These are phyloP conservation scores for Bathynomus jamesi DNA, from an alignment of 1,140 invertebrate species.

Conservation along the genomic window DNA sequence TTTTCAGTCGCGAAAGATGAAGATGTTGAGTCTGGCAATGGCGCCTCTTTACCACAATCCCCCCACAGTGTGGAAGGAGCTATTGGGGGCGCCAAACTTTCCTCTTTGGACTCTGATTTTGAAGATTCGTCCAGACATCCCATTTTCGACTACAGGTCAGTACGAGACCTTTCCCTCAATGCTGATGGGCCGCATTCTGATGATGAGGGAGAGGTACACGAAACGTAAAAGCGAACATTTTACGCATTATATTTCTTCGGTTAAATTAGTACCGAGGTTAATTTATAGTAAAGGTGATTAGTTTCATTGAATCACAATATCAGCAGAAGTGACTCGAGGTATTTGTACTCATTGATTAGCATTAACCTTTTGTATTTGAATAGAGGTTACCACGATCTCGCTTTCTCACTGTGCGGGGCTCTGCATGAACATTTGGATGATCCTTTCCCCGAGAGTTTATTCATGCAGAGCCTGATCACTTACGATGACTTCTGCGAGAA, in stretches of 20 bases:
- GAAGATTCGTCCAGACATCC: conserved; percentile 57
- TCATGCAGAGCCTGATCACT: conserved; percentile 64
- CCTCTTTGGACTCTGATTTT: conserved; percentile 63
- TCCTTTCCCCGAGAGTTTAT: conserved; percentile 54
- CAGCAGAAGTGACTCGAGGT: too few species aligned
- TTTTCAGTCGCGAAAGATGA: conserved; percentile 59
- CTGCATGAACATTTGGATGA: conserved; percentile 51
- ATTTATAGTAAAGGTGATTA: too few species aligned
- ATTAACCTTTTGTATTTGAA: too few species aligned
- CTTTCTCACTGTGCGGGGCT: conserved; percentile 73
- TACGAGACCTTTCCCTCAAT: conserved; percentile 23
- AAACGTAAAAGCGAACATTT: neutral
- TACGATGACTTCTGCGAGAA: conserved; percentile 73
- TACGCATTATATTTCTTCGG: too few species aligned
- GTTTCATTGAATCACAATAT: too few species aligned
- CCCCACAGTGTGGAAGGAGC: conserved; percentile 78
- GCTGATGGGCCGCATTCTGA: neutral
- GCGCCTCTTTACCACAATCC: conserved; percentile 84
- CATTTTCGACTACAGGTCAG: conserved; percentile 51
- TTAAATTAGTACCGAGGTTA: too few species aligned
- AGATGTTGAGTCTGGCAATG: conserved; percentile 90
- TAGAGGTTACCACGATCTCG: too few species aligned
- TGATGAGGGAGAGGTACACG: neutral
- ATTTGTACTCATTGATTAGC: too few species aligned
- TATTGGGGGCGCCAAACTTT: conserved; percentile 54